Evolutionary conservation across 2,888 invertebrate species (phyloP).

Genomic region (Ichneumon xanthorius): DNA sequence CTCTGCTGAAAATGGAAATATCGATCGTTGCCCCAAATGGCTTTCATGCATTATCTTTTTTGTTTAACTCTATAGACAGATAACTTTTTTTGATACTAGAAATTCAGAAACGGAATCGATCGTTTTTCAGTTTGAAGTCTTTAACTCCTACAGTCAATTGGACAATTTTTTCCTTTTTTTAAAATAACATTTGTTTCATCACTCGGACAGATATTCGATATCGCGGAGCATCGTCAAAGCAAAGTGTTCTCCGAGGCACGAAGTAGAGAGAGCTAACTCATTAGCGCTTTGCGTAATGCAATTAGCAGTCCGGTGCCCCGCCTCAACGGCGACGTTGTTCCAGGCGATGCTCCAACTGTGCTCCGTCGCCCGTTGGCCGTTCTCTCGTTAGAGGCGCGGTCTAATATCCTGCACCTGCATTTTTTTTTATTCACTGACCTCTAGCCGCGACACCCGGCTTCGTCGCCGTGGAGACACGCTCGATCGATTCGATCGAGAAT

Average conservation of each 20-base stretch:
- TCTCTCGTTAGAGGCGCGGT: constrained; percentile 70
- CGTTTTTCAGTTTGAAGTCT: not conserved
- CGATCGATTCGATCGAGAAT: constrained; percentile 45
- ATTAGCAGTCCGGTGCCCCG: constrained; percentile 71
- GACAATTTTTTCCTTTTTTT: no score
- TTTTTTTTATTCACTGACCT: constrained; percentile 67
- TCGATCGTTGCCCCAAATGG: constrained; percentile 39
- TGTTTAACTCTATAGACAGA: not conserved
- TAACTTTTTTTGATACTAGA: no score
- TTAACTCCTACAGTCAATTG: not conserved
- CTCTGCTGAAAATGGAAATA: constrained; percentile 43
- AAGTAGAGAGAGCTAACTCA: constrained; percentile 58
- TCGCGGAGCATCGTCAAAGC: not conserved
- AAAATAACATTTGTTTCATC: not conserved
- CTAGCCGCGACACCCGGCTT: constrained; percentile 31
- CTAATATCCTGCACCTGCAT: constrained; percentile 74
- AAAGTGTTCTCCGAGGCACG: constrained; percentile 27
- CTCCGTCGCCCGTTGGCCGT: constrained; percentile 35
- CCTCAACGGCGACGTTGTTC: constrained; percentile 58
- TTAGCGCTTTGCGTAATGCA: constrained; percentile 76
- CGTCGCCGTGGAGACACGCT: constrained; percentile 40
- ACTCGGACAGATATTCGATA: not conserved
- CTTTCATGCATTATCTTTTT: constrained; percentile 18
- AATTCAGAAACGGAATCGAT: not conserved
- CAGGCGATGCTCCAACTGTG: constrained; percentile 4